Base-by-base conservation (phyloP, 92 coral and sea anemone species). In the Phymanthus crucifer region DNA sequence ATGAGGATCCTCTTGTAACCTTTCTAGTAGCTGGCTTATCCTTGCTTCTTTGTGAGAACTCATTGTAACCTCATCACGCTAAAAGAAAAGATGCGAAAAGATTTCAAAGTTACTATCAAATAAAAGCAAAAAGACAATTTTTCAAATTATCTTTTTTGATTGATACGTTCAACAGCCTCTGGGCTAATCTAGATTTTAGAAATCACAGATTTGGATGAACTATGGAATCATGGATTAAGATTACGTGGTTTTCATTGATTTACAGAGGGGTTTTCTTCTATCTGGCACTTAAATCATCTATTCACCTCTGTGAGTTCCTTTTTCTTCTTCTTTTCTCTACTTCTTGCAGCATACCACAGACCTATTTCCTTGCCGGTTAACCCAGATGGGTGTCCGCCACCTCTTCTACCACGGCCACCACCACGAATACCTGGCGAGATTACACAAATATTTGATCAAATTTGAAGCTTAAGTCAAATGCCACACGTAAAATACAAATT, bases 31-130 rank as follows among this genome's bases (percentile, higher is more conserved):
- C 50, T 79, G 70, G 27, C 40, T 87, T 40, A 92, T 84, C 69
- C 73, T 92, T 79, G 86, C 91, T 70, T 92, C 97, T 35, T 78
- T 85, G 23, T 90, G 93, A 29, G 86, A 83, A 40, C 84, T 85
- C 93, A 92, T 92, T 9, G 93, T 92, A 38, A 92, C 93, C 74
- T 76, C 84, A 43, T 93, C 97, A 32, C 91, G 93, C 97, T 91
- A 67, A 18, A 65, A 57, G 32, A 24, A 68, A 35, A 13, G 37
- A 80, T 72, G 6, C 34, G 33, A 40, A 77, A 33, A 58, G 32
- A 68, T n/a, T 14, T 26, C 7, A 32, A 40, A 61, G 19, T 37
- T 19, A 19, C 56, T 29, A n/a, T 36, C 19, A 73, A 58, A 38
- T 14, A 66, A 66, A n/a, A 54, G 11, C 56, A 73, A 34, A 54